Conservation (phyloP, 2,888 invertebrate species). For the Drosophila dives region DNA sequence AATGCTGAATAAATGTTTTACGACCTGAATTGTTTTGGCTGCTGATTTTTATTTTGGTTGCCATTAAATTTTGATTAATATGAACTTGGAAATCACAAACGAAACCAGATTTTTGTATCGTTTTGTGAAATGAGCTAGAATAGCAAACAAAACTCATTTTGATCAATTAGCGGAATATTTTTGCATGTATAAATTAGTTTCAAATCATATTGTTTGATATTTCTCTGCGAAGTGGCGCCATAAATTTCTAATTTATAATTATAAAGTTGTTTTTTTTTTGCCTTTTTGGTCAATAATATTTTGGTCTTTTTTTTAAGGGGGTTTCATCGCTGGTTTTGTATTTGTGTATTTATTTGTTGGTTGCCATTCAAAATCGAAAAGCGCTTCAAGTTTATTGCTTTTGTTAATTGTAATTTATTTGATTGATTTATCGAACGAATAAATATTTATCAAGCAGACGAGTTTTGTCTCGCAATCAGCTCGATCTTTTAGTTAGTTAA, state of each 20-base stretch:
- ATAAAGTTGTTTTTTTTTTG: slow-evolving; percentile 45
- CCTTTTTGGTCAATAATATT: slow-evolving; percentile 19
- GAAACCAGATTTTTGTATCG: slow-evolving; percentile 68
- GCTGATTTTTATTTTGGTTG: slow-evolving; percentile 37
- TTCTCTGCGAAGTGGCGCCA: slow-evolving; percentile 52
- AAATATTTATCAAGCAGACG: slow-evolving; percentile 71
- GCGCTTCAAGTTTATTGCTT: slow-evolving; percentile 70
- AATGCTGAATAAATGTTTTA: slow-evolving; percentile 70
- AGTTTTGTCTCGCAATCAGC: slow-evolving; percentile 74
- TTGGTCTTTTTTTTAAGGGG: slow-evolving; percentile 20
- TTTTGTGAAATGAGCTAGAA: slow-evolving; percentile 14
- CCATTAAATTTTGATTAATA: slow-evolving; percentile 66
- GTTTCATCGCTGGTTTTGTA: slow-evolving; percentile 22
- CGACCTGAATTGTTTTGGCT: slow-evolving; percentile 57
- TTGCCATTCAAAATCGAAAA: slow-evolving; percentile 47
- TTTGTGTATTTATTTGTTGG: slow-evolving; percentile 9
- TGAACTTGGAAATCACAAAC: slow-evolving; percentile 51
- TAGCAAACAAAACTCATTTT: slow-evolving; percentile 33
- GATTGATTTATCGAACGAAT: slow-evolving; percentile 77
- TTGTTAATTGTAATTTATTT: slow-evolving; percentile 81
- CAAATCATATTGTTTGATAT: slow-evolving; percentile 5
- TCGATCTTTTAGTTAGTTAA: slow-evolving; percentile 33
- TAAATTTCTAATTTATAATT: slow-evolving; percentile 75
- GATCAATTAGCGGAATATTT: slow-evolving; percentile 74
- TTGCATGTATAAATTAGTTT: slow-evolving; percentile 9